phyloP scores from a whole-genome alignment of 2,797 vertebrate genomes.

The Halcyon leucocephala region DNA sequence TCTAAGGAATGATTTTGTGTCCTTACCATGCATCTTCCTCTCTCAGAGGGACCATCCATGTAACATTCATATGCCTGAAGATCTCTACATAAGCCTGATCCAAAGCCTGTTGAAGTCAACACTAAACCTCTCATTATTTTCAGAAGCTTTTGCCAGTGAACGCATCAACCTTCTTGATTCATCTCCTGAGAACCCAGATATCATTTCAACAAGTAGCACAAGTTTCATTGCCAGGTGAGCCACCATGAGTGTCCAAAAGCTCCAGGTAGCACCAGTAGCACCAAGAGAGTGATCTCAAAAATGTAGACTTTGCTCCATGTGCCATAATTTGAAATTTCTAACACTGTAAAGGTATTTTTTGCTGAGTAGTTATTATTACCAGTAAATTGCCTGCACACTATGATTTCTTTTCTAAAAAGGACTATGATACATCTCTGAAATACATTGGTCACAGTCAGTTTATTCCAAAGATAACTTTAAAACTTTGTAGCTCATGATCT shows the following conservation, averaged over 20 bases:
- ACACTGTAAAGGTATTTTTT: not conserved
- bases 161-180: not conserved
- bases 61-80: not conserved
- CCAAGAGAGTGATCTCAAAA: not conserved
- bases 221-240: not conserved
- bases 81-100: not conserved
- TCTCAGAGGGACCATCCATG: not conserved
- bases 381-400: constrained; percentile 35
- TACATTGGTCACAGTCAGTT: not conserved
- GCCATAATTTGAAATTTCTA: not conserved
- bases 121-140: constrained; percentile 36
- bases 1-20: not conserved
- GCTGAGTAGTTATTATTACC: constrained; percentile 9
- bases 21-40: not conserved
- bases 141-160: not conserved
- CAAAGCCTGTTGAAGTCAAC: constrained; percentile 6
- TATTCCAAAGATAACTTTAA: not conserved
- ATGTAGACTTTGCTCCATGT: not conserved
- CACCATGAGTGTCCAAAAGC: not conserved
- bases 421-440: not conserved
- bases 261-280: not conserved
- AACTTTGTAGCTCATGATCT: not conserved
- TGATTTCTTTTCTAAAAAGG: constrained; percentile 16
- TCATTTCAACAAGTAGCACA: not conserved
- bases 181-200: not conserved